Percentiles rank a stretch among this genome's conserved stretches.
Evolutionary conservation across 2,888 invertebrate species (phyloP).

Genomic region (Drepanosiphum platanoidis): DNA sequence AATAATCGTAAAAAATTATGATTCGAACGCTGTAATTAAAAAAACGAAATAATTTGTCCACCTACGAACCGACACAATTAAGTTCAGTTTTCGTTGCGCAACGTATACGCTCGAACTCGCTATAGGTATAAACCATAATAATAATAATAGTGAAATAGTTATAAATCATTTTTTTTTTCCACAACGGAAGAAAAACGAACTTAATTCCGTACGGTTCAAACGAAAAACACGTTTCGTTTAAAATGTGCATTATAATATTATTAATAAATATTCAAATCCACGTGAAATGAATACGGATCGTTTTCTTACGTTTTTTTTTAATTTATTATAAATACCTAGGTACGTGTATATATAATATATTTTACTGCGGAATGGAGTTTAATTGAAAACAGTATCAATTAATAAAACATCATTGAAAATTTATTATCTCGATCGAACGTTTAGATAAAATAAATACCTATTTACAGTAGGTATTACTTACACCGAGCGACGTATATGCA

Average conservation of each 20-base stretch:
- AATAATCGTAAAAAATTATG: slow-evolving; percentile 21
- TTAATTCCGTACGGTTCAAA: neutral
- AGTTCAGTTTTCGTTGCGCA: neutral
- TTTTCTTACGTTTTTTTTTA: neutral
- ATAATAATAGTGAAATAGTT: neutral
- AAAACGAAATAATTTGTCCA: slow-evolving; percentile 34
- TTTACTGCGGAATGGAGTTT: neutral
- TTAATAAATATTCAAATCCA: neutral
- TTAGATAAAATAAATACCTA: neutral
- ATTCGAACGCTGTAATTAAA: slow-evolving; percentile 17
- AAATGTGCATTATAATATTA: neutral
- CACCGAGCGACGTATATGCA: too few species aligned
- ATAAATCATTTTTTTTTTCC: neutral
- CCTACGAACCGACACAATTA: slow-evolving; percentile 25
- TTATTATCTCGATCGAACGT: neutral
- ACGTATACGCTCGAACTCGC: neutral
- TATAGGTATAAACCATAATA: neutral
- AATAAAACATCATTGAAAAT: neutral
- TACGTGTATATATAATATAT: too few species aligned
- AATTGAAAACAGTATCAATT: neutral
- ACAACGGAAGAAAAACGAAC: neutral
- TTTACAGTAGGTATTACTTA: neutral
- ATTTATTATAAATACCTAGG: too few species aligned
- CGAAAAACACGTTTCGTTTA: neutral
- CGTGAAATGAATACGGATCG: neutral